Conservation (phyloP, 2,888 invertebrate species). For the Theodoxus fluviatilis region DNA sequence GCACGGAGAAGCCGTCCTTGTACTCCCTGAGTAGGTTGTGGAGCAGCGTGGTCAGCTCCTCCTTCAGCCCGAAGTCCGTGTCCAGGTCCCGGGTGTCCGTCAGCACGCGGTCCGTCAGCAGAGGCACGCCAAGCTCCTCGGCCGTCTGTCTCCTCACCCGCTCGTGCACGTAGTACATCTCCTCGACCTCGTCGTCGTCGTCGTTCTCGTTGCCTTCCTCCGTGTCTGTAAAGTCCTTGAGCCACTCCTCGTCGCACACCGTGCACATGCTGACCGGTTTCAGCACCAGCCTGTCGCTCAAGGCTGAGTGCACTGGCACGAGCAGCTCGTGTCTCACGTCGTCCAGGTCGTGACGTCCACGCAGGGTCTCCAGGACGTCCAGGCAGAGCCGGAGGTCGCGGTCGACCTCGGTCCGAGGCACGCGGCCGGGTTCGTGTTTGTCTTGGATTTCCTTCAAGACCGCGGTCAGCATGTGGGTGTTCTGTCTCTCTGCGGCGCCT, state of each 20-base stretch:
- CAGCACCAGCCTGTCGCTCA: neutral
- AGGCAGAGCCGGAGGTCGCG: constrained; percentile 9
- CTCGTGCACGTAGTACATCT: constrained; percentile 39
- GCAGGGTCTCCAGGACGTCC: constrained; percentile 7
- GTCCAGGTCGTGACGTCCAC: neutral
- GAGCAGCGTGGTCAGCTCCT: constrained; percentile 46
- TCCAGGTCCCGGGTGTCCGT: constrained; percentile 34
- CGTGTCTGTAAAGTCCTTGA: neutral
- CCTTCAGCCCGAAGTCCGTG: constrained; percentile 45
- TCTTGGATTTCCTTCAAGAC: constrained; percentile 16
- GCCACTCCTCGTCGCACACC: constrained; percentile 20
- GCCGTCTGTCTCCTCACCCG: constrained; percentile 32
- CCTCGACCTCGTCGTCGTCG: no score
- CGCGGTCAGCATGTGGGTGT: neutral
- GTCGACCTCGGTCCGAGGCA: neutral
- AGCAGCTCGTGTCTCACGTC: constrained; percentile 2
- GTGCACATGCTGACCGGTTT: constrained; percentile 19
- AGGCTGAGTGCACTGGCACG: constrained; percentile 16
- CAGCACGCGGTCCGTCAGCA: constrained; percentile 24
- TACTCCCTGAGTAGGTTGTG: constrained; percentile 46
- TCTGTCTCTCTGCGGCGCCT: constrained; percentile 4
- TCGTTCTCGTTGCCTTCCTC: constrained; percentile 23
- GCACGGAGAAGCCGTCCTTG: constrained; percentile 53
- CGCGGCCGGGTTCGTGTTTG: neutral
- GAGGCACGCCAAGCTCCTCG: neutral